Evolutionary conservation across 2,888 invertebrate genomes (phyloP).

Genomic region (Laothoe populi): DNA sequence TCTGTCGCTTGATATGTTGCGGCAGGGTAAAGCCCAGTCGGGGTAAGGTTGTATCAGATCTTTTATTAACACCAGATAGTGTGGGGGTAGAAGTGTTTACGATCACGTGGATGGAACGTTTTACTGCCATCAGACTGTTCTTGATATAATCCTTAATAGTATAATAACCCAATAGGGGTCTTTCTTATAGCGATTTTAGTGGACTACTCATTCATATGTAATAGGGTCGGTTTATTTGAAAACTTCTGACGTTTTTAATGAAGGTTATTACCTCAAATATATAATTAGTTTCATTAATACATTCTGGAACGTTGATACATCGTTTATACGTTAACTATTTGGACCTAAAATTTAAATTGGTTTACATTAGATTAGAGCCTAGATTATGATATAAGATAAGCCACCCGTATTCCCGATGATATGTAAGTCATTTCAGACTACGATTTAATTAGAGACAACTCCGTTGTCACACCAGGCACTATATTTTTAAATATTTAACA

Average conservation of each 20-base stretch:
- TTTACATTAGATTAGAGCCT: neutral
- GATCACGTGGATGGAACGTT: slow-evolving; percentile 67
- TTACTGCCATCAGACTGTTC: slow-evolving; percentile 58
- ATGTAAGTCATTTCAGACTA: too few relatives aligned
- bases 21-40: slow-evolving; percentile 1
- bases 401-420: too few relatives aligned
- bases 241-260: slow-evolving; percentile 9
- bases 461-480: too few relatives aligned
- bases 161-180: slow-evolving; percentile 32
- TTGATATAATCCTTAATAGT: slow-evolving; percentile 37
- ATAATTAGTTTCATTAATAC: neutral
- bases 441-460: too few relatives aligned
- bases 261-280: neutral
- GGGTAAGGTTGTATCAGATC: slow-evolving; percentile 27
- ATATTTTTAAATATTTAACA: too few relatives aligned
- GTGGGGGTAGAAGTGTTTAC: slow-evolving; percentile 61
- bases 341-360: neutral
- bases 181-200: slow-evolving; percentile 3
- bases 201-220: slow-evolving; percentile 10
- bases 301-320: neutral
- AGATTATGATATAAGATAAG: neutral
- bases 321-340: slow-evolving; percentile 1
- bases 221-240: slow-evolving; percentile 2
- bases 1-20: neutral
- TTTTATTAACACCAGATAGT: slow-evolving; percentile 46